A percentile compares a stretch with the other conserved stretches of the same genome.
These are phyloP conservation scores for Amphibalanus amphitrite DNA, from an alignment of 1,140 invertebrate species.

Conservation along the genomic window DNA sequence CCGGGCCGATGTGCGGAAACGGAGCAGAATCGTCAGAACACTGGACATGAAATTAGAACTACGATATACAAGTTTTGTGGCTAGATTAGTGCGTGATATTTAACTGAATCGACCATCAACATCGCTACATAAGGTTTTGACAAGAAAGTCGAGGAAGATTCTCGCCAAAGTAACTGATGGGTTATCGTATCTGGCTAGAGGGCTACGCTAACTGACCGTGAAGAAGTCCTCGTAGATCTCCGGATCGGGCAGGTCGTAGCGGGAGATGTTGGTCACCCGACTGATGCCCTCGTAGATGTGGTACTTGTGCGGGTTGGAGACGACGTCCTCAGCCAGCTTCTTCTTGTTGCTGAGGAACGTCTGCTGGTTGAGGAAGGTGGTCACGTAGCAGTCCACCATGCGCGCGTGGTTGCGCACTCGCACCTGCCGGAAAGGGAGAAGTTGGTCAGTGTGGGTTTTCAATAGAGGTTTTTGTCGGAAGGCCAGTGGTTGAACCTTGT, in stretches of 20 bases:
- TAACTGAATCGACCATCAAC: no score
- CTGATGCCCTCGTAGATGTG: slow-evolving; percentile 84
- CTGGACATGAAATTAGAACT: no score
- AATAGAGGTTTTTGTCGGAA: no score
- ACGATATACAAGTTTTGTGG: no score
- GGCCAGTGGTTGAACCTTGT: no score
- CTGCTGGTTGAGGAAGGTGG: slow-evolving; percentile 85
- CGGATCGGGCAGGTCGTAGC: slow-evolving; percentile 82
- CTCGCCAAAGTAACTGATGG: no score
- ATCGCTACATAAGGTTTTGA: no score
- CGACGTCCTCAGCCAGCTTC: slow-evolving; percentile 31
- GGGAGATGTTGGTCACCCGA: slow-evolving; percentile 75
- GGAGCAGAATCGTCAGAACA: no score
- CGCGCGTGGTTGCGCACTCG: slow-evolving; percentile 91
- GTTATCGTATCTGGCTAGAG: no score
- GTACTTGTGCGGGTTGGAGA: slow-evolving; percentile 76
- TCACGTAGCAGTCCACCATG: slow-evolving; percentile 87
- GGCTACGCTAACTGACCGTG: slow-evolving; percentile 32
- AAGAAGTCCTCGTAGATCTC: slow-evolving; percentile 86
- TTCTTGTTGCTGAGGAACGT: slow-evolving; percentile 80
- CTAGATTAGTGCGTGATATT: no score
- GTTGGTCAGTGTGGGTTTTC: background rate
- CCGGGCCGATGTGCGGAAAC: slow-evolving; percentile 32
- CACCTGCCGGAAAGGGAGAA: slow-evolving; percentile 38
- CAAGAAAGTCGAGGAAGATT: no score